Evolutionary conservation across 1,140 invertebrate species (phyloP).

Genomic region (Drosophila sucinea): DNA sequence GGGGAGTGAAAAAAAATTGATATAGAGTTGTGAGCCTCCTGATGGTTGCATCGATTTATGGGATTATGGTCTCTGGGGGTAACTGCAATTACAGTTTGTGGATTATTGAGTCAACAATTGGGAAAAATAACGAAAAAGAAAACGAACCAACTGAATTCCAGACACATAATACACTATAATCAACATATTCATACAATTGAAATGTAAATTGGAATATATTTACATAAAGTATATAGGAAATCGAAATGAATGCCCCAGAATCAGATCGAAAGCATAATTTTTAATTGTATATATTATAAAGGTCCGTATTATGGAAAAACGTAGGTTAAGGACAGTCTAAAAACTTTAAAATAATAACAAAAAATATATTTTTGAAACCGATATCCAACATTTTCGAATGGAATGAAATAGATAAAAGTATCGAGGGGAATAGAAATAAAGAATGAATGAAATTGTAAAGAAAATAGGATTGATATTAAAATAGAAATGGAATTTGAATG

Average conservation of each 20-base stretch:
- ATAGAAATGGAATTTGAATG: not conserved
- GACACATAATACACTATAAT: not conserved
- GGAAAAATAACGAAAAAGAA: not conserved
- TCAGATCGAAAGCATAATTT: too few relatives aligned
- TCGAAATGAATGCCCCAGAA: too few relatives aligned
- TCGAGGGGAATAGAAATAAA: too few relatives aligned
- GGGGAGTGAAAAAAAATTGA: not conserved
- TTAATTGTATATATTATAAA: too few relatives aligned
- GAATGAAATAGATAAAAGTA: too few relatives aligned
- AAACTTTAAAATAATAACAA: too few relatives aligned
- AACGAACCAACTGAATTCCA: not conserved
- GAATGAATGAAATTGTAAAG: too few relatives aligned
- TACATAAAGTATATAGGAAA: not conserved
- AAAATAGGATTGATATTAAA: too few relatives aligned
- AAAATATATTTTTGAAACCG: too few relatives aligned
- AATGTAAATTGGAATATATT: not conserved
- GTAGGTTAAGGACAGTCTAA: too few relatives aligned
- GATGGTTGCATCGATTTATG: slow-evolving; percentile 43
- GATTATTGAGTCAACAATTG: slow-evolving; percentile 15
- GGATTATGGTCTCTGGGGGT: slow-evolving; percentile 36
- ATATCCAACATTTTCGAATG: too few relatives aligned
- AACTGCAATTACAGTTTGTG: slow-evolving; percentile 49
- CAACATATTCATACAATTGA: not conserved
- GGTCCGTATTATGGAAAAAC: too few relatives aligned
- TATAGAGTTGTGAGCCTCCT: slow-evolving; percentile 4